Percentiles rank a stretch among this genome's conserved stretches.
These are phyloP conservation scores for Latrodectus elegans DNA, from an alignment of 2,888 invertebrate species.

Conservation along the genomic window DNA sequence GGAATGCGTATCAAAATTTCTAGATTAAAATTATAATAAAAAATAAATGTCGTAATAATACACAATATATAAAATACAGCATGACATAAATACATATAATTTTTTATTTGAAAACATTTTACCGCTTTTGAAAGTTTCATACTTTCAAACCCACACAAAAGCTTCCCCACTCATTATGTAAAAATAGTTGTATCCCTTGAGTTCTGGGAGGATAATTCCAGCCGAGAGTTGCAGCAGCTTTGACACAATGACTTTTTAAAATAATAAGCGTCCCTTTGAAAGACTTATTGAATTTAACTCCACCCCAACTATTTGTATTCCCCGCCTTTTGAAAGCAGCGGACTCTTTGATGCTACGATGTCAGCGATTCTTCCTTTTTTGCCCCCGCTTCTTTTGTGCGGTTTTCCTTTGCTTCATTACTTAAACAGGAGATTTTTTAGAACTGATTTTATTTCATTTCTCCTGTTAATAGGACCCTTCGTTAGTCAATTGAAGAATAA, in stretches of 20 bases:
- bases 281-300: slow-evolving; percentile 65
- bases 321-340: slow-evolving; percentile 64
- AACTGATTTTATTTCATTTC: neutral
- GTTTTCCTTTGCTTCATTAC: slow-evolving; percentile 62
- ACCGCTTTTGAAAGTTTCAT: too few species aligned
- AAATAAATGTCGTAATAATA: too few species aligned
- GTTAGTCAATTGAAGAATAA: too few species aligned
- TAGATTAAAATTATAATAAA: too few species aligned
- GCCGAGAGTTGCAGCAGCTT: slow-evolving; percentile 14
- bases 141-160: too few species aligned
- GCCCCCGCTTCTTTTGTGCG: slow-evolving; percentile 3
- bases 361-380: slow-evolving; percentile 63
- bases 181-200: too few species aligned
- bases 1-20: too few species aligned
- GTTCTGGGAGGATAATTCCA: neutral
- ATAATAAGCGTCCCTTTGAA: slow-evolving; percentile 36
- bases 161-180: too few species aligned
- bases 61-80: too few species aligned
- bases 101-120: too few species aligned
- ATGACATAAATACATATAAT: too few species aligned
- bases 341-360: slow-evolving; percentile 60
- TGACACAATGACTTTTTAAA: slow-evolving; percentile 47
- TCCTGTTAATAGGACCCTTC: too few species aligned
- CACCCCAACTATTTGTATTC: slow-evolving; percentile 63
- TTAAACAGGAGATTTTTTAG: slow-evolving; percentile 40